phyloP scores from a whole-genome alignment of 2,888 invertebrate genomes.

The Anagyrus pseudococci region DNA sequence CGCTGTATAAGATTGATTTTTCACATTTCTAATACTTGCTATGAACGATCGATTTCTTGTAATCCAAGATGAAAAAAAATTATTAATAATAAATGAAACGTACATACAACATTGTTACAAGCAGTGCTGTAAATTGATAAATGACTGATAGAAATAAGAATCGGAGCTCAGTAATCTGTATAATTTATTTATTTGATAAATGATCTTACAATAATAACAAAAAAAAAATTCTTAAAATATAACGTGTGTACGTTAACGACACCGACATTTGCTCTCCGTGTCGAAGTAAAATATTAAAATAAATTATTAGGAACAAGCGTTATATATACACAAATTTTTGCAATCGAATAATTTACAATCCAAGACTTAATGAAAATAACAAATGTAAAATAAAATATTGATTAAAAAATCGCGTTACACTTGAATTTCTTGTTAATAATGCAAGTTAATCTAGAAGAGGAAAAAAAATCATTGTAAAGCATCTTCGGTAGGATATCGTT shows the following conservation, averaged over 20 bases:
- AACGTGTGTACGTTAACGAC: slow-evolving; percentile 45
- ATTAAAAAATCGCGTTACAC: slow-evolving; percentile 22
- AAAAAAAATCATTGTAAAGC: slow-evolving; percentile 27
- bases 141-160: slow-evolving; percentile 60
- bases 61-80: slow-evolving; percentile 35
- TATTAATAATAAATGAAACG: slow-evolving; percentile 33
- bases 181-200: slow-evolving; percentile 44
- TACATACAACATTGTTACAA: slow-evolving; percentile 38
- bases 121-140: slow-evolving; percentile 47
- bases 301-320: slow-evolving; percentile 19
- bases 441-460: slow-evolving; percentile 21
- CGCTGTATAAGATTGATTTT: slow-evolving; percentile 51
- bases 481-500: slow-evolving; percentile 22
- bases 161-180: slow-evolving; percentile 51
- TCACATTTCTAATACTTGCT: slow-evolving; percentile 50
- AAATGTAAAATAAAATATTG: slow-evolving; percentile 32
- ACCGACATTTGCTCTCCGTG: slow-evolving; percentile 53
- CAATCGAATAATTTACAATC: slow-evolving; percentile 45
- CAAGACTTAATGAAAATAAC: slow-evolving; percentile 33
- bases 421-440: slow-evolving; percentile 30
- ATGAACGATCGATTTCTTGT: slow-evolving; percentile 43
- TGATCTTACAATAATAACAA: slow-evolving; percentile 33
- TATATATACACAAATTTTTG: slow-evolving; percentile 41
- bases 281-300: slow-evolving; percentile 40
- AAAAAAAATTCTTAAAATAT: slow-evolving; percentile 28